phyloP scores from a whole-genome alignment of 2,797 vertebrate genomes.

The Onychomys arenicola region DNA sequence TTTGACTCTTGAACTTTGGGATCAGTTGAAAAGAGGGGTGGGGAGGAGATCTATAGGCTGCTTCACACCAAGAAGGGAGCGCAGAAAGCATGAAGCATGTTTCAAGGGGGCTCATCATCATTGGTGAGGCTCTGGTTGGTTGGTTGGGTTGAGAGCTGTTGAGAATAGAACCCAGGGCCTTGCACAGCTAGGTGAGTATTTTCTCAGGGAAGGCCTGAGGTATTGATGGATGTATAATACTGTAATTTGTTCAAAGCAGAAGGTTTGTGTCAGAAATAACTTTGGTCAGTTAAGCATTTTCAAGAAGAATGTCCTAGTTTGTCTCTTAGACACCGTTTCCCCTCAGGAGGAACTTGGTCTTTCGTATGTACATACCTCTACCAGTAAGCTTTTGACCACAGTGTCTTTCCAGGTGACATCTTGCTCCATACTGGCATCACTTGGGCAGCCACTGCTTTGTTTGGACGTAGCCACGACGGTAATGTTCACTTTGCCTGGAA shows the following conservation, averaged over 20 bases:
- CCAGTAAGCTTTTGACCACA: constrained; percentile 78
- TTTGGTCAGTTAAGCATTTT: neutral
- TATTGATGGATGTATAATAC: neutral
- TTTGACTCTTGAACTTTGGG: neutral
- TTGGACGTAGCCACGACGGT: constrained; percentile 82
- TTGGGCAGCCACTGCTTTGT: constrained; percentile 39
- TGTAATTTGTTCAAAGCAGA: neutral
- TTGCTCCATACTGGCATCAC: neutral
- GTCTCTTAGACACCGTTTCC: neutral
- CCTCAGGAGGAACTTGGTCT: neutral
- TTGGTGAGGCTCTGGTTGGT: neutral
- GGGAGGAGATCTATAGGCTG: neutral
- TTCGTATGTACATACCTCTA: constrained; percentile 82
- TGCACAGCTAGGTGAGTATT: neutral
- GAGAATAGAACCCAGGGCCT: neutral
- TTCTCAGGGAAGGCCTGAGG: neutral
- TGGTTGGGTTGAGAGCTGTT: neutral
- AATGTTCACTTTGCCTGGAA: constrained; percentile 85
- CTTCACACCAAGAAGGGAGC: neutral
- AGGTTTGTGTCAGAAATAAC: neutral
- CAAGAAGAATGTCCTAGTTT: neutral
- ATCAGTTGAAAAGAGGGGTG: neutral
- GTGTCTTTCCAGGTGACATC: constrained; percentile 82
- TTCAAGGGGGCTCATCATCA: neutral
- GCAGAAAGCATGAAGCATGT: neutral